Conservation (phyloP, 2,113 vertebrate species). For the Eptesicus fuscus region DNA sequence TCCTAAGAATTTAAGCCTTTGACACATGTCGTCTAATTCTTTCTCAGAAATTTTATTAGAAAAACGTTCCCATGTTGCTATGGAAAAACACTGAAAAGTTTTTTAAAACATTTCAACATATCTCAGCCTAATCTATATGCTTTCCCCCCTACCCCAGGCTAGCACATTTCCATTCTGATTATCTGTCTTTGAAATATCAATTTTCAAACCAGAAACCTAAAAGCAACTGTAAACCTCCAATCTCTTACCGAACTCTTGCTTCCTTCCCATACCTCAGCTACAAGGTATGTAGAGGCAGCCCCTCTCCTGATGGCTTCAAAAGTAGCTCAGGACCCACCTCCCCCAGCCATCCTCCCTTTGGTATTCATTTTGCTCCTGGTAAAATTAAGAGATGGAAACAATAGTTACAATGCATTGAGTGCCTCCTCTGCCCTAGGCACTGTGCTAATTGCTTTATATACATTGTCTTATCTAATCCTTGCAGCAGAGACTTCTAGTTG, state of each 20-base stretch:
- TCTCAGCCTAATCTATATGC: not conserved
- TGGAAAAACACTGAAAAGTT: not conserved
- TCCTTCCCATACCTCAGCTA: not conserved
- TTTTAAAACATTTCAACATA: not conserved
- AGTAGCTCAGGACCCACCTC: not conserved
- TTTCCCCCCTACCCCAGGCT: not conserved
- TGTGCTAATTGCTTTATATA: not conserved
- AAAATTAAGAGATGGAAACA: not conserved
- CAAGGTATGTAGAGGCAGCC: not conserved
- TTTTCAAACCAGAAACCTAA: not conserved
- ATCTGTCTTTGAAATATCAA: not conserved
- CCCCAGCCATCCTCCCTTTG: not conserved
- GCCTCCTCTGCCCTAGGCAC: not conserved
- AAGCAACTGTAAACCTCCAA: not conserved
- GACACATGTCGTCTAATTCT: not conserved
- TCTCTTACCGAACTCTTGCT: not conserved
- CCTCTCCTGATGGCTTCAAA: not conserved
- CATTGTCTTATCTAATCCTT: not conserved
- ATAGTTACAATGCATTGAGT: not conserved
- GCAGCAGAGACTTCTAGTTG: not conserved
- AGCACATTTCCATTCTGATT: slow-evolving; percentile 35
- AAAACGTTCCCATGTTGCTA: not conserved
- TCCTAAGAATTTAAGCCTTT: slow-evolving; percentile 1
- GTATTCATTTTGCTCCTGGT: not conserved
- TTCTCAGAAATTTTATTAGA: not conserved